Base-by-base conservation (phyloP, 35 echinoderm and acorn worm genomes). In the Ophiothrix spiculata region DNA sequence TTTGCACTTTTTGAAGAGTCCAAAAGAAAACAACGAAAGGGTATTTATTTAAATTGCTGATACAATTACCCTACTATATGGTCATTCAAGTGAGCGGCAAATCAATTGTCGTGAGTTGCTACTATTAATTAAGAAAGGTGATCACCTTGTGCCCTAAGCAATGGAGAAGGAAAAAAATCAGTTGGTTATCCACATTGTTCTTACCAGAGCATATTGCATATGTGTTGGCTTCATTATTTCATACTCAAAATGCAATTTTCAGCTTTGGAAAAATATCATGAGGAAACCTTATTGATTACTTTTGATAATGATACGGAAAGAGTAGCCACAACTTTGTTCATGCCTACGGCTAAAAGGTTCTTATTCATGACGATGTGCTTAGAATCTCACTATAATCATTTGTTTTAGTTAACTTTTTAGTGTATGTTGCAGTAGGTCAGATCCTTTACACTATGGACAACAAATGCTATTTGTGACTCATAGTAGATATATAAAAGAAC, bases 231-330 rank as follows among this genome's bases (percentile, higher is more conserved):
- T n/a, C n/a, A n/a, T n/a, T n/a, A n/a, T n/a, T n/a, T n/a, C 60
- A 69, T 69, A 69, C 60, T 28, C 60, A 15, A 10, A 28, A 69
- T 28, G 29, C 60, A 25, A 25, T 69, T 69, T 69, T 25, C 29
- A 28, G 60, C 29, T 28, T 15, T n/a, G 42, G 19, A 49, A 49
- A 69, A 69, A 69, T 25, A 69, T 69, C 60, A 69, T 1, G 17
- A 69, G 60, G 60, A 69, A 69, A 69, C 60, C 60, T 69, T 69
- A 69, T 69, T 69, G 60, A 69, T 69, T 69, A 69, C 16, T 69
- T 69, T 25, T 69, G 60, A 69, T 69, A 25, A 69, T 69, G 60
- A 69, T 28, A 69, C 60, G 29, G 60, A 69, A 69, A 69, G 6
- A 69, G 60, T 69, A 69, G 29, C 60, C 60, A 28, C 29, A 69